A percentile compares a stretch with the other conserved stretches of the same genome.
These are phyloP conservation scores for Solenodon paradoxus DNA, from an alignment of 2,113 vertebrate genomes.

Conservation along the genomic window DNA sequence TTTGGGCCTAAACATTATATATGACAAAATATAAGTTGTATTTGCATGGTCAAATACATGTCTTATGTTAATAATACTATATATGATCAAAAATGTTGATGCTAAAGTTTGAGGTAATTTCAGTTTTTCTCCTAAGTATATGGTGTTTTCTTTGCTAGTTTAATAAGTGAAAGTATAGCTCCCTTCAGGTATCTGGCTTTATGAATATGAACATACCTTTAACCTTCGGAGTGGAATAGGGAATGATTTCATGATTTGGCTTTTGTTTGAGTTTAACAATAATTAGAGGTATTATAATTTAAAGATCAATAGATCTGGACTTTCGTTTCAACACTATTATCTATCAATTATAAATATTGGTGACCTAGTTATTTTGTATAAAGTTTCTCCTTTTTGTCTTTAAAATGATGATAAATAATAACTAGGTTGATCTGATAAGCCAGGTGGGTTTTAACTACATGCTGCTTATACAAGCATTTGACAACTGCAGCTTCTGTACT, in stretches of 20 bases:
- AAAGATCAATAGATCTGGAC: not conserved
- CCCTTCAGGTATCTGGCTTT: not conserved
- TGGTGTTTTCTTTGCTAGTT: not conserved
- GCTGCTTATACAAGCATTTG: not conserved
- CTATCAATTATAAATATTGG: not conserved
- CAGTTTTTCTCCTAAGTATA: not conserved
- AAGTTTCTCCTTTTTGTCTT: not conserved
- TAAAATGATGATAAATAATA: not conserved
- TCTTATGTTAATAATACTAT: not conserved
- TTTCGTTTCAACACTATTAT: not conserved
- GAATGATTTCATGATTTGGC: not conserved
- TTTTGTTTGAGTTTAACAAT: not conserved
- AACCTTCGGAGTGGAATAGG: not conserved
- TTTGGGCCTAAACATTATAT: not conserved
- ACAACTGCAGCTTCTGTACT: not conserved
- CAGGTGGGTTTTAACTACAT: not conserved
- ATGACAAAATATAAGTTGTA: not conserved
- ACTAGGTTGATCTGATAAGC: not conserved
- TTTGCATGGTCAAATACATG: not conserved
- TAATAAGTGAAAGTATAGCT: not conserved
- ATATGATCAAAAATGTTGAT: too few relatives aligned
- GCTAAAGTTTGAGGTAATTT: not conserved
- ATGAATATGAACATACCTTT: not conserved
- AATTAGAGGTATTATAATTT: not conserved
- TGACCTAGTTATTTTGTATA: not conserved